Percentiles rank a stretch among this genome's conserved stretches.
phyloP scores from a whole-genome alignment of 2,113 vertebrate genomes.

The Catharus minimus region DNA sequence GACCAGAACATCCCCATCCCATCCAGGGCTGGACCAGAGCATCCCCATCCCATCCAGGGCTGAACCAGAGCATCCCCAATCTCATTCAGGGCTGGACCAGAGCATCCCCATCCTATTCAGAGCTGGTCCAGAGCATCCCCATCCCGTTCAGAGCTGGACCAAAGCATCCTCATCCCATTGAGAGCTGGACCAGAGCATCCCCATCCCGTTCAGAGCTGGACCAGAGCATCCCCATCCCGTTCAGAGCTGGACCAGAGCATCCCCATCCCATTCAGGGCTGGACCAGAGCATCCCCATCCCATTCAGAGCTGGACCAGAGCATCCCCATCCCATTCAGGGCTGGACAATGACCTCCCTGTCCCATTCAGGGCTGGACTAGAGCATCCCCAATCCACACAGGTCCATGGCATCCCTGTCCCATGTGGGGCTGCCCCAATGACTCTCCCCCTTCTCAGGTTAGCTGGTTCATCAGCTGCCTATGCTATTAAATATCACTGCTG shows the following conservation, averaged over 20 bases:
- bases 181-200: too few relatives aligned
- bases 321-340: too few relatives aligned
- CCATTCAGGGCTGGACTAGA: background rate
- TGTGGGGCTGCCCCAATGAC: background rate
- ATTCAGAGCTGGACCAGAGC: too few relatives aligned
- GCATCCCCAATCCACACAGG: accelerated
- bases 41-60: too few relatives aligned
- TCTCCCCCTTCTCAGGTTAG: background rate
- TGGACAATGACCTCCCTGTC: accelerated
- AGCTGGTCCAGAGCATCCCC: too few relatives aligned
- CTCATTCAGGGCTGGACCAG: background rate
- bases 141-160: too few relatives aligned
- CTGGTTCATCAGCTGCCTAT: accelerated
- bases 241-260: too few relatives aligned
- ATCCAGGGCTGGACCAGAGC: accelerated
- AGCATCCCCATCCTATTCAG: accelerated
- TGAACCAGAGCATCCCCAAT: accelerated
- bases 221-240: accelerated
- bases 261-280: accelerated
- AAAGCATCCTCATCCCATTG: too few relatives aligned
- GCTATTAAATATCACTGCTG: background rate
- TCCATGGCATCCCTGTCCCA: too few relatives aligned
- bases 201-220: too few relatives aligned
- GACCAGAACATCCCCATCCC: too few relatives aligned
- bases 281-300: accelerated